Conservation (phyloP, 2,113 vertebrate species). For the Peromyscus californicus region DNA sequence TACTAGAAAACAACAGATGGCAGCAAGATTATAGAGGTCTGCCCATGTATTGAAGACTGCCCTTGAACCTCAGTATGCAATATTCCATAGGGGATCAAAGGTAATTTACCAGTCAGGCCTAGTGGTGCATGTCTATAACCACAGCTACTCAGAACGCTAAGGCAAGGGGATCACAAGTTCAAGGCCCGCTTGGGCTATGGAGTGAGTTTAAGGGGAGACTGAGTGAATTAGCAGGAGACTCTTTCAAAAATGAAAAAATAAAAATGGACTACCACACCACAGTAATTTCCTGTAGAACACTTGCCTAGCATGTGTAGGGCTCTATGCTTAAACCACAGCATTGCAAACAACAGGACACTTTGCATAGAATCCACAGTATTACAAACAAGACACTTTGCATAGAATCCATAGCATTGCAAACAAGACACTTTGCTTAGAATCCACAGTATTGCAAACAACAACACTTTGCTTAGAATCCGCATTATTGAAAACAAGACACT, state of each 20-base stretch:
- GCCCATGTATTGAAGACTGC: background rate
- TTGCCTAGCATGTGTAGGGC: background rate
- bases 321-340: background rate
- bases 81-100: background rate
- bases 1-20: constrained; percentile 30
- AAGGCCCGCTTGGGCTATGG: background rate
- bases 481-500: too few relatives aligned
- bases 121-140: background rate
- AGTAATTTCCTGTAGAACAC: background rate
- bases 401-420: too few relatives aligned
- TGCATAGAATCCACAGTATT: too few relatives aligned
- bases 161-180: background rate
- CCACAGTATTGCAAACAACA: too few relatives aligned
- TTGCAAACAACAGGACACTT: too few relatives aligned
- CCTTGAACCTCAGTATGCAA: background rate
- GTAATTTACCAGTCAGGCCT: background rate
- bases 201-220: background rate
- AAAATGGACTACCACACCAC: background rate
- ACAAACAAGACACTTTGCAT: too few relatives aligned
- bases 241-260: background rate
- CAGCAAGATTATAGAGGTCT: background rate
- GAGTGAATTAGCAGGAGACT: background rate
- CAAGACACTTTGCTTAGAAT: too few relatives aligned
- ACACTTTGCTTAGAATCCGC: too few relatives aligned
- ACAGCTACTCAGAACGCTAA: background rate